These are phyloP conservation scores for Oncopodura yosiiana DNA, from an alignment of 1,140 invertebrate genomes.

Conservation along the genomic window DNA sequence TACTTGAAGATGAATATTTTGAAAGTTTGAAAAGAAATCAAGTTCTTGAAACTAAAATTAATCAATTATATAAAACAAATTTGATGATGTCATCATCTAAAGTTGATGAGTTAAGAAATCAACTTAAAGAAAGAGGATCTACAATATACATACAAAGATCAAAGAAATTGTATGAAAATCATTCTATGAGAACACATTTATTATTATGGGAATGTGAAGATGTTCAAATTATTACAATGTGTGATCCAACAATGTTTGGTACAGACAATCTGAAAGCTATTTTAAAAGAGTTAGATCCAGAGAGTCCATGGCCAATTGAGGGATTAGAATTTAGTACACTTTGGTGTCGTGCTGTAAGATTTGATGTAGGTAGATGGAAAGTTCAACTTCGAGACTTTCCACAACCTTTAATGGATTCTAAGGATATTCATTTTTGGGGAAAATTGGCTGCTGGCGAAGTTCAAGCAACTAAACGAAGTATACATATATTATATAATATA, in stretches of 20 bases:
- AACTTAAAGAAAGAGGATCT: conserved; percentile 76
- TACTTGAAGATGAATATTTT: conserved; percentile 90
- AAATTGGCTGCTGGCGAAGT: conserved; percentile 82
- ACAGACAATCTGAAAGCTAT: conserved; percentile 60
- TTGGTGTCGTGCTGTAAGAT: conserved; percentile 78
- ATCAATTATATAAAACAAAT: conserved; percentile 65
- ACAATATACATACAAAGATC: conserved; percentile 92
- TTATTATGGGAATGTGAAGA: conserved; percentile 71
- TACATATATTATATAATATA: not conserved
- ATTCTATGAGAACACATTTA: conserved; percentile 60
- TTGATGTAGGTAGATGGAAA: conserved; percentile 72
- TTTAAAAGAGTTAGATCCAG: conserved; percentile 70
- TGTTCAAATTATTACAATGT: conserved; percentile 69
- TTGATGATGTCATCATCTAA: conserved; percentile 71
- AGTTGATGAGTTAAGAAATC: conserved; percentile 79
- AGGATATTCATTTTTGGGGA: conserved; percentile 76
- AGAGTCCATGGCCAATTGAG: conserved; percentile 84
- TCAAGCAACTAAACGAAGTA: conserved; percentile 62
- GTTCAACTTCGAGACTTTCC: conserved; percentile 91
- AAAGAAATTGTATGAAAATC: conserved; percentile 58
- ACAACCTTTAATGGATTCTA: conserved; percentile 75
- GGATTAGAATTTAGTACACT: conserved; percentile 80
- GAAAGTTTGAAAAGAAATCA: conserved; percentile 85
- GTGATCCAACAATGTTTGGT: conserved; percentile 75
- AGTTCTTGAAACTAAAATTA: conserved; percentile 79